Evolutionary conservation across 2,888 invertebrate genomes (phyloP).

Genomic region (Noctua pronuba): DNA sequence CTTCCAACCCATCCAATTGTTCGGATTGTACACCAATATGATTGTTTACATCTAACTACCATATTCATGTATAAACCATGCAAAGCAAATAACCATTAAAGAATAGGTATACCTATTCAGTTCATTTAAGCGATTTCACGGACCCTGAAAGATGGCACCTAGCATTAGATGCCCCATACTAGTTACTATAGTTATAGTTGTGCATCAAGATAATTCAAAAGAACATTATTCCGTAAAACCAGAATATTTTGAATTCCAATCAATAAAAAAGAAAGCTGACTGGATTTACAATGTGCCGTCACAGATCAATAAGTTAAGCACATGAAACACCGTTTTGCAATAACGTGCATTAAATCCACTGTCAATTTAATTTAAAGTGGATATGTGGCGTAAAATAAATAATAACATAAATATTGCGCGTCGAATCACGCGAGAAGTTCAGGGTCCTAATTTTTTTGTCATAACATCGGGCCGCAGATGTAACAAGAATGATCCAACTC

Average conservation of each 20-base stretch:
- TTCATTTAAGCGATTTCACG: slow-evolving; percentile 60
- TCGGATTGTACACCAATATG: slow-evolving; percentile 42
- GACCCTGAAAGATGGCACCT: slow-evolving; percentile 58
- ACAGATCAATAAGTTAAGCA: slow-evolving; percentile 39
- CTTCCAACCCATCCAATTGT: slow-evolving; percentile 44
- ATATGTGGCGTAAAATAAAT: slow-evolving; percentile 39
- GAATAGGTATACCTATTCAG: slow-evolving; percentile 66
- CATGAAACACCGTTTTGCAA: not conserved
- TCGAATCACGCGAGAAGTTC: slow-evolving; percentile 25
- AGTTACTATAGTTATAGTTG: slow-evolving; percentile 32
- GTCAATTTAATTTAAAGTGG: slow-evolving; percentile 50
- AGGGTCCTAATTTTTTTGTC: slow-evolving; percentile 51
- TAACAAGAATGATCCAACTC: slow-evolving; percentile 46
- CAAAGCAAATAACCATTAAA: slow-evolving; percentile 60
- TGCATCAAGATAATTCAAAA: slow-evolving; percentile 21
- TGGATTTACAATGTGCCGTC: slow-evolving; percentile 6
- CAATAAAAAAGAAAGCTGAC: slow-evolving; percentile 9
- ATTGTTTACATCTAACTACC: slow-evolving; percentile 29
- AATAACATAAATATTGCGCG: slow-evolving; percentile 38
- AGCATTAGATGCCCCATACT: slow-evolving; percentile 35
- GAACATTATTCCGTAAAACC: slow-evolving; percentile 15
- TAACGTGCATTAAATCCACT: slow-evolving; percentile 33
- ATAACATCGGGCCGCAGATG: slow-evolving; percentile 37
- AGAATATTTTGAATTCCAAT: slow-evolving; percentile 27
- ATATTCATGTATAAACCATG: slow-evolving; percentile 41